phyloP scores from a whole-genome alignment of 2,113 vertebrate genomes.

The Callipepla squamata region DNA sequence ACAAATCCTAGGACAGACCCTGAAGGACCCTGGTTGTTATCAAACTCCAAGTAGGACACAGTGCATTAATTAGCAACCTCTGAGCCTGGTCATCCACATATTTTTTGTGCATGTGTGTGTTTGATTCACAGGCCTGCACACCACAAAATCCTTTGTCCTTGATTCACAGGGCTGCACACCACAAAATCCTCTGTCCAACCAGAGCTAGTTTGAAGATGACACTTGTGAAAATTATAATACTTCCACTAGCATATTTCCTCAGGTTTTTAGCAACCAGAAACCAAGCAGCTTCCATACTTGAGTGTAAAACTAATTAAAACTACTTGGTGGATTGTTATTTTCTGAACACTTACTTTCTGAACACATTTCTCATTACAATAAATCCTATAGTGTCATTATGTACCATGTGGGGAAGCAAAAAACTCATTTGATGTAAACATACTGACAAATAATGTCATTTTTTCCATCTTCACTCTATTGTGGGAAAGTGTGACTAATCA shows the following conservation, averaged over 20 bases:
- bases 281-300: neutral
- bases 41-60: fast-evolving
- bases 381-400: neutral
- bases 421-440: neutral
- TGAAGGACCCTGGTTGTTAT: fast-evolving
- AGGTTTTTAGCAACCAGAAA: neutral
- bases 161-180: neutral
- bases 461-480: slow-evolving; percentile 22
- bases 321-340: neutral
- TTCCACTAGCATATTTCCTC: neutral
- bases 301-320: neutral
- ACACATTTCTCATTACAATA: neutral
- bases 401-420: neutral
- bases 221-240: neutral
- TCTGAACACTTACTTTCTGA: neutral
- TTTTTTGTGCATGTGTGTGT: neutral
- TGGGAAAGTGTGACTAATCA: slow-evolving; percentile 31
- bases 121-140: neutral
- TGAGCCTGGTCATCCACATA: fast-evolving
- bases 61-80: neutral
- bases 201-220: neutral
- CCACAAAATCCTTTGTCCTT: too few species aligned
- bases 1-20: neutral
- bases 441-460: slow-evolving; percentile 37
- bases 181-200: neutral